Percentiles rank a stretch among this genome's conserved stretches.
These are phyloP conservation scores for Cheirogaleus medius DNA, from an alignment of 2,113 vertebrate species.

Conservation along the genomic window DNA sequence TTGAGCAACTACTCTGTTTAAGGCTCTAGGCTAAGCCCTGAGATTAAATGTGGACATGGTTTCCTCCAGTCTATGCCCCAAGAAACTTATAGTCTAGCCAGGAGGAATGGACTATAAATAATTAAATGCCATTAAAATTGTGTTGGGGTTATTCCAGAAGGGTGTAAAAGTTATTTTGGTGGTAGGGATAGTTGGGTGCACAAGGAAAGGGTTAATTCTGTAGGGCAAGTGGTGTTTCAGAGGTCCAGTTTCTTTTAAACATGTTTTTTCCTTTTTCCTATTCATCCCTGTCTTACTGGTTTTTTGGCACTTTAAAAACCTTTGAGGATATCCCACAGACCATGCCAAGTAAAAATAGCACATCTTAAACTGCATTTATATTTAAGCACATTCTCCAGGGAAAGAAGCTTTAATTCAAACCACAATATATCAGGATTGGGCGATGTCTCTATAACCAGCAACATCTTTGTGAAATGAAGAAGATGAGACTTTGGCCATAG, in stretches of 20 bases:
- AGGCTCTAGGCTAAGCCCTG: not conserved
- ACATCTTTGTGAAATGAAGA: conserved; percentile 39
- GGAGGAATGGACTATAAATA: not conserved
- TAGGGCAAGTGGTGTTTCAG: not conserved
- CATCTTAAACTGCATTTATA: conserved; percentile 18
- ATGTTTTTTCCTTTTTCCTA: not conserved
- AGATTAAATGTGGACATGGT: not conserved
- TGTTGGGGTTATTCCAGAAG: not conserved
- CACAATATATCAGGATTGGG: not conserved
- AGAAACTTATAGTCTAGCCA: not conserved
- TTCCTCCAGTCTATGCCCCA: not conserved
- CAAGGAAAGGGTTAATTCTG: conserved; percentile 3
- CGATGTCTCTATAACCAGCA: not conserved
- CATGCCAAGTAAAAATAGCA: conserved; percentile 61
- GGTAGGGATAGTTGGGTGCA: not conserved
- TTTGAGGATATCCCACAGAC: conserved; percentile 56
- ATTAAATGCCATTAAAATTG: not conserved
- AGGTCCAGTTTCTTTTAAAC: conserved; percentile 25
- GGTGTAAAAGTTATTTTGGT: not conserved
- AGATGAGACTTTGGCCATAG: not conserved
- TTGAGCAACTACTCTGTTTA: not conserved
- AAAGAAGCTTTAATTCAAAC: conserved; percentile 54
- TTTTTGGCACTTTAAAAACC: conserved; percentile 39
- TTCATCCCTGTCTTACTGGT: not conserved
- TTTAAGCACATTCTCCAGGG: conserved; percentile 44